Evolutionary conservation across 1,140 invertebrate genomes (phyloP).

Genomic region (Probaryconus sp.): DNA sequence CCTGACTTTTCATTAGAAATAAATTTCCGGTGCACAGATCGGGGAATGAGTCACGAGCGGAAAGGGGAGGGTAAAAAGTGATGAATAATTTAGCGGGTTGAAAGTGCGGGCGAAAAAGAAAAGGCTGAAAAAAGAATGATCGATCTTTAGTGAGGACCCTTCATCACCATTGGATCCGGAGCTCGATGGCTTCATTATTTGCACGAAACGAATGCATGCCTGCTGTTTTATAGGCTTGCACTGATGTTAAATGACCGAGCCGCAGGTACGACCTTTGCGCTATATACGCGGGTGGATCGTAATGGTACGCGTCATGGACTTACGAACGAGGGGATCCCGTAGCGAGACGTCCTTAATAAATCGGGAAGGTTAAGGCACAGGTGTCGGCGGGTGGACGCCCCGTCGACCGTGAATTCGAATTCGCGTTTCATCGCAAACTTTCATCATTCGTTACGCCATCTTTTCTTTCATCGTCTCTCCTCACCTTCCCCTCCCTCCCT

Average conservation of each 20-base stretch:
- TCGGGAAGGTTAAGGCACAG: conserved; percentile 63
- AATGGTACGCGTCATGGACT: conserved; percentile 55
- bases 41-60: neutral
- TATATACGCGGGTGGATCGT: conserved; percentile 64
- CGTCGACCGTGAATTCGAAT: conserved; percentile 67
- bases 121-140: conserved; percentile 12
- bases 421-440: conserved; percentile 66
- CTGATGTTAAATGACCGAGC: conserved; percentile 59
- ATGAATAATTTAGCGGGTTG: conserved; percentile 7
- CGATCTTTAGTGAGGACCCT: conserved; percentile 31
- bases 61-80: conserved; percentile 1
- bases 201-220: conserved; percentile 66
- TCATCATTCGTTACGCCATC: conserved; percentile 64
- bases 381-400: conserved; percentile 64
- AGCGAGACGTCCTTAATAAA: conserved; percentile 66
- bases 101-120: neutral
- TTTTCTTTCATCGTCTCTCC: conserved; percentile 21
- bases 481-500: neutral
- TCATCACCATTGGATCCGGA: conserved; percentile 34
- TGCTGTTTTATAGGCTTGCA: conserved; percentile 70
- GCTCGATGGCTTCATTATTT: conserved; percentile 70
- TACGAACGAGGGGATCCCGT: conserved; percentile 56
- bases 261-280: conserved; percentile 55
- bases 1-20: no score
- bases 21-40: neutral